Evolutionary conservation across 2,797 vertebrate species (phyloP).

Genomic region (Neosilurus mollespiculum): DNA sequence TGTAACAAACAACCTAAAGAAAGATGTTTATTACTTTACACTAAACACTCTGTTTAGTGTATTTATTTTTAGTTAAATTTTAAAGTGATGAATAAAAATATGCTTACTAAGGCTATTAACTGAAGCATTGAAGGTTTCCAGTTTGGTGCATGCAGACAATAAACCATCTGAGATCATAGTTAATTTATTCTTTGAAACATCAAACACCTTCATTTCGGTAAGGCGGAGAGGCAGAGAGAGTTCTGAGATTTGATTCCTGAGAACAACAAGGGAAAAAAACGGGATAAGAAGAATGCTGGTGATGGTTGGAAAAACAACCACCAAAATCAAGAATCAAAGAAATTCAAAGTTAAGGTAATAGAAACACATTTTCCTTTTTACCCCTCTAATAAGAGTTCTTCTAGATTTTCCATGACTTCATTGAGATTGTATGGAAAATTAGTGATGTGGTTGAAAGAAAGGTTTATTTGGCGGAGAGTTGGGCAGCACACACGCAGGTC

Average conservation of each 20-base stretch:
- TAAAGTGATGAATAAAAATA: neutral
- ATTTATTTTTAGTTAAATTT: neutral
- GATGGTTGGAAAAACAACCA: neutral
- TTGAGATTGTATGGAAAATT: slow-evolving; percentile 75
- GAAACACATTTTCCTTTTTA: slow-evolving; percentile 57
- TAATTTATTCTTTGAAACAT: slow-evolving; percentile 88
- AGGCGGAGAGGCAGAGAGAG: slow-evolving; percentile 72
- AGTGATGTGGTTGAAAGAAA: slow-evolving; percentile 87
- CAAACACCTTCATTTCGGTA: slow-evolving; percentile 83
- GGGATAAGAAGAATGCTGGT: neutral
- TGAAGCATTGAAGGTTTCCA: slow-evolving; percentile 85
- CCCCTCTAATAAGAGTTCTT: slow-evolving; percentile 90
- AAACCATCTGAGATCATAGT: slow-evolving; percentile 74
- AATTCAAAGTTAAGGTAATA: neutral
- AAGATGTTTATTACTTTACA: slow-evolving; percentile 3
- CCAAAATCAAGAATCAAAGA: neutral
- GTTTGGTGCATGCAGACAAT: slow-evolving; percentile 79
- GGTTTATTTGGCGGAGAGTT: slow-evolving; percentile 83
- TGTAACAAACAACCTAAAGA: slow-evolving; percentile 75
- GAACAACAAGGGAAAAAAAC: slow-evolving; percentile 42
- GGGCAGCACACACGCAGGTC: slow-evolving; percentile 70
- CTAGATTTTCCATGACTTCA: slow-evolving; percentile 70
- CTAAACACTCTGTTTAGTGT: neutral
- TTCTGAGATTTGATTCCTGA: slow-evolving; percentile 81
- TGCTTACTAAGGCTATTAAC: slow-evolving; percentile 85